These are phyloP conservation scores for Drosophila setosimentum DNA, from an alignment of 2,888 invertebrate species.

Conservation along the genomic window DNA sequence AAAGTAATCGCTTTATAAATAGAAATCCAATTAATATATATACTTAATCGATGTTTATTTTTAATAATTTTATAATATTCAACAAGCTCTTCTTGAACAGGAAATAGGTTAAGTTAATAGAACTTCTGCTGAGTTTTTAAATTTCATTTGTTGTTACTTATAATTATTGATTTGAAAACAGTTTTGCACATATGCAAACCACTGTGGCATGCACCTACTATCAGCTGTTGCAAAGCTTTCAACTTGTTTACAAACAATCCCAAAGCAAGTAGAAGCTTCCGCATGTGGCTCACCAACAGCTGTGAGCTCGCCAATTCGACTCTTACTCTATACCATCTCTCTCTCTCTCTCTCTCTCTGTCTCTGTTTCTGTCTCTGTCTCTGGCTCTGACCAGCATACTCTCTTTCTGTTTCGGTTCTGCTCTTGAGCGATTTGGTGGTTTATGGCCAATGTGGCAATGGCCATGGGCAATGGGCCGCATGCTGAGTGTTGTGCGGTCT, in stretches of 20 bases:
- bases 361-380: not conserved
- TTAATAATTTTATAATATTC: not conserved
- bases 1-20: not conserved
- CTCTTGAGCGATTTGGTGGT: constrained; percentile 58
- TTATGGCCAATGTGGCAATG: constrained; percentile 43
- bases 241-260: constrained; percentile 71
- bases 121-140: not conserved
- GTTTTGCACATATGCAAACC: constrained; percentile 9
- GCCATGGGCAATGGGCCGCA: constrained; percentile 30
- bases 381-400: not conserved
- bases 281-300: constrained; percentile 41
- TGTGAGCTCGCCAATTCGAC: constrained; percentile 16
- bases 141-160: not conserved
- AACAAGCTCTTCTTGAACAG: not conserved
- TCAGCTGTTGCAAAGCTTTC: constrained; percentile 69
- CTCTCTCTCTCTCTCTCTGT: constrained; percentile 1
- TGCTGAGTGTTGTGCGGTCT: constrained; percentile 40
- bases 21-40: not conserved
- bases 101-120: not conserved
- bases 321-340: not conserved
- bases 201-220: constrained; percentile 37
- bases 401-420: not conserved
- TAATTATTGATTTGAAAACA: not conserved
- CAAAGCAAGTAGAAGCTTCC: constrained; percentile 50
- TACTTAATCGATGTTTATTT: not conserved